Evolutionary conservation across 2,888 invertebrate genomes (phyloP).

Genomic region (Eupithecia centaureata): DNA sequence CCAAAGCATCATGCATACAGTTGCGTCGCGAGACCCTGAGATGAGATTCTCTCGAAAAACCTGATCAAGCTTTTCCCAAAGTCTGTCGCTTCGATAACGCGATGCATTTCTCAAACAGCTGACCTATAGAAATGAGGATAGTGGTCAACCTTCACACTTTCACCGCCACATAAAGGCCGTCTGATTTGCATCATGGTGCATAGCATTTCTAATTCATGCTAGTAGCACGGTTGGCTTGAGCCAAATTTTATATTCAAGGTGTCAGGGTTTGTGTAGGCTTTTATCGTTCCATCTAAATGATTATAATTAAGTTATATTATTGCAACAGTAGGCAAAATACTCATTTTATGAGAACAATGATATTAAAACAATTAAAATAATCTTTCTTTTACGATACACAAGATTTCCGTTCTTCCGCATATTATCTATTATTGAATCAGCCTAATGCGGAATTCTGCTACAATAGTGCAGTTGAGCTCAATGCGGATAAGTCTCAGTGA

Average conservation of each 20-base stretch:
- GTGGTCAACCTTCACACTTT: slow-evolving; percentile 45
- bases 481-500: slow-evolving; percentile 40
- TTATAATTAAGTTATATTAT: neutral
- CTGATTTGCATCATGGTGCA: slow-evolving; percentile 34
- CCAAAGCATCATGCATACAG: neutral
- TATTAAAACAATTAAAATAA: no score
- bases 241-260: neutral
- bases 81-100: neutral
- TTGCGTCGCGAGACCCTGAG: no score
- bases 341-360: no score
- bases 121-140: slow-evolving; percentile 32
- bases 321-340: no score
- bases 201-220: slow-evolving; percentile 17
- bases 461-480: slow-evolving; percentile 5
- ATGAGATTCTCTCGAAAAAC: neutral
- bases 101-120: slow-evolving; percentile 14
- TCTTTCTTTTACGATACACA: neutral
- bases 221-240: slow-evolving; percentile 15
- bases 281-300: neutral
- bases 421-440: neutral
- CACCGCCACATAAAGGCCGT: slow-evolving; percentile 39
- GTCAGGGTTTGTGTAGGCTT: neutral
- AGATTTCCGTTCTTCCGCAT: neutral
- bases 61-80: neutral
- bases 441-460: neutral